Conservation (phyloP, 2,113 vertebrate genomes). For the Tretioscincus oriximinensis region DNA sequence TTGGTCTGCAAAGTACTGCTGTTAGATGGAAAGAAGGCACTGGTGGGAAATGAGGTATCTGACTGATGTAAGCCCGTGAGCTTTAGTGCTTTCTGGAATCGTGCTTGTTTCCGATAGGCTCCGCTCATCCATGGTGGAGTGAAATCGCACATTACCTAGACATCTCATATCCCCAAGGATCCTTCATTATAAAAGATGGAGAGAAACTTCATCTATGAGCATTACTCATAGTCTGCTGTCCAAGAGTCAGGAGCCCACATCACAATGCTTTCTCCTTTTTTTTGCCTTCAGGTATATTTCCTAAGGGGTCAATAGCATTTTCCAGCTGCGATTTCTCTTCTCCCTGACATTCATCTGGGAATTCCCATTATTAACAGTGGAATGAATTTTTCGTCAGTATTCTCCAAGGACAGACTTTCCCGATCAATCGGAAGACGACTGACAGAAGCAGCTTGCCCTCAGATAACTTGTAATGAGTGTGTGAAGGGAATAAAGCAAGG, state of each 20-base stretch:
- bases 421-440: not conserved
- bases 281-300: not conserved
- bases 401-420: not conserved
- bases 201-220: not conserved
- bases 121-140: not conserved
- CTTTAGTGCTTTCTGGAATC: not conserved
- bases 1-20: not conserved
- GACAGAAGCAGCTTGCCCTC: not conserved
- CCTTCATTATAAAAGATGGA: not conserved
- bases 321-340: slow-evolving; percentile 10
- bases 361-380: slow-evolving; percentile 1
- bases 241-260: not conserved
- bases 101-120: not conserved
- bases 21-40: not conserved
- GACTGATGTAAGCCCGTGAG: not conserved
- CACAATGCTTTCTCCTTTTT: not conserved
- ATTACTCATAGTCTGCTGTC: too few species aligned
- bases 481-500: not conserved
- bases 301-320: not conserved
- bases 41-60: not conserved
- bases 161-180: not conserved
- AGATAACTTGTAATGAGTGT: not conserved
- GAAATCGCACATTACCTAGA: not conserved
- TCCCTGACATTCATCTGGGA: slow-evolving; percentile 15
- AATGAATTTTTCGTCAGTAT: slow-evolving; percentile 10